phyloP scores from a whole-genome alignment of 2,797 vertebrate genomes.

The Enteromius thamalakanensis region DNA sequence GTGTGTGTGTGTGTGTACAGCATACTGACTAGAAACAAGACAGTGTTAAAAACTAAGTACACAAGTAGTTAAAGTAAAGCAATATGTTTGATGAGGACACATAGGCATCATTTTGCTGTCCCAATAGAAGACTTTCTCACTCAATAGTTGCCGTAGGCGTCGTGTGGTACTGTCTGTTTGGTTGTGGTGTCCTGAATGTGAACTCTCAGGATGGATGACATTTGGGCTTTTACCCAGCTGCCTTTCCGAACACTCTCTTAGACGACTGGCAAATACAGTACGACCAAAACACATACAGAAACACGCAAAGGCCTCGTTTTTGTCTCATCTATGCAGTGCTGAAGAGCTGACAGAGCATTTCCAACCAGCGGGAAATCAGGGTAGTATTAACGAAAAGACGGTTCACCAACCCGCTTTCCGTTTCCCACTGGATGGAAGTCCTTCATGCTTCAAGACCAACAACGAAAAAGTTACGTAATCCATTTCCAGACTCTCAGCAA shows the following conservation, averaged over 20 bases:
- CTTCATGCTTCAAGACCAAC: not conserved
- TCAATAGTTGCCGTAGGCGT: constrained; percentile 16
- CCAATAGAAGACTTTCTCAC: not conserved
- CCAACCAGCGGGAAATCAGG: not conserved
- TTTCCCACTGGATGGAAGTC: not conserved
- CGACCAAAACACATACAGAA: not conserved
- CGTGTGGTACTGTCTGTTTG: constrained; percentile 10
- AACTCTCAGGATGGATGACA: not conserved
- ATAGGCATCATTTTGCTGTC: not conserved
- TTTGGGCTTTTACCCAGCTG: not conserved
- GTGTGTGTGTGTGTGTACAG: too few species aligned
- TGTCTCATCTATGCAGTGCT: not conserved
- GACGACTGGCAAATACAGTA: not conserved
- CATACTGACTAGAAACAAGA: too few species aligned
- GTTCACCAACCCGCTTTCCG: not conserved
- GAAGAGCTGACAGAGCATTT: not conserved
- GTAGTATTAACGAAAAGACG: not conserved
- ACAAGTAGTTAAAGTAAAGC: too few species aligned
- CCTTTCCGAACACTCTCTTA: not conserved
- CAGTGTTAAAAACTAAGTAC: too few species aligned
- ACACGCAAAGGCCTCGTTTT: not conserved
- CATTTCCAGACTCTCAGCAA: constrained; percentile 16
- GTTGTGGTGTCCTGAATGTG: constrained; percentile 36
- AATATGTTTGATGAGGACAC: too few species aligned
- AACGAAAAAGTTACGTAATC: not conserved